Percentiles rank a stretch among this genome's conserved stretches.
Evolutionary conservation across 1,140 invertebrate genomes (phyloP).

Genomic region (Proctacanthus coquilletti): DNA sequence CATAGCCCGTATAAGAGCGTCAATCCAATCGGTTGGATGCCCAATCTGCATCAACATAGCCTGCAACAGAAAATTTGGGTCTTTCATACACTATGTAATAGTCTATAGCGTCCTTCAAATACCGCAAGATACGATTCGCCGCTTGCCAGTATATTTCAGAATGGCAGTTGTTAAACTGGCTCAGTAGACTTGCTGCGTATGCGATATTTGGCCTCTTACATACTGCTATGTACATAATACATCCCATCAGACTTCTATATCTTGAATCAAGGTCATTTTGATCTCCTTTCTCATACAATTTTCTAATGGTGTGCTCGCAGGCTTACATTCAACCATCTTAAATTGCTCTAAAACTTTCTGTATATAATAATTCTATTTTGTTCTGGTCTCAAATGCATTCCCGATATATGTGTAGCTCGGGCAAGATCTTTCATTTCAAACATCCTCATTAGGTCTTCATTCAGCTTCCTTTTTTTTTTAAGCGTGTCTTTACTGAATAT

Average conservation of each 20-base stretch:
- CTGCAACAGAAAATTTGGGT: constrained; percentile 7
- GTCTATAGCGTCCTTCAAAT: constrained; percentile 6
- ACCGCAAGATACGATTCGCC: constrained; percentile 1
- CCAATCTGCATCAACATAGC: constrained; percentile 18
- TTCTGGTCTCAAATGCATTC: constrained; percentile 10
- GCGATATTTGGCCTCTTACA: not conserved
- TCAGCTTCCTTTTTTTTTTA: constrained; percentile 3
- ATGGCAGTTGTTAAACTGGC: constrained; percentile 6
- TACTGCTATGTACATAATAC: not conserved
- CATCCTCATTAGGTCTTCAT: constrained; percentile 5
- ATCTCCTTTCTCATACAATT: constrained; percentile 9
- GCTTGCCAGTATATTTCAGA: constrained; percentile 4
- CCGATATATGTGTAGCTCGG: constrained; percentile 8
- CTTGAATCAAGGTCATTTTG: constrained; percentile 9
- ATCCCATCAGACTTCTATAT: constrained; percentile 6
- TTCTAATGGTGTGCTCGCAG: constrained; percentile 17
- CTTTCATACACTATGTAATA: constrained; percentile 13
- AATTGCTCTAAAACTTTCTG: constrained; percentile 16
- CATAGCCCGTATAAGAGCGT: constrained; percentile 10
- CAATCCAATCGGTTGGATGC: constrained; percentile 6
- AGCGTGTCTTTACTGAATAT: not conserved
- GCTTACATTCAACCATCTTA: constrained; percentile 18
- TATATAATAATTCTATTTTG: constrained; percentile 12
- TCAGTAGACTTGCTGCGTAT: not conserved
- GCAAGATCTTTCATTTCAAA: constrained; percentile 10